These are phyloP conservation scores for Hydrotaea cyrtoneurina DNA, from an alignment of 2,888 invertebrate genomes.

Conservation along the genomic window DNA sequence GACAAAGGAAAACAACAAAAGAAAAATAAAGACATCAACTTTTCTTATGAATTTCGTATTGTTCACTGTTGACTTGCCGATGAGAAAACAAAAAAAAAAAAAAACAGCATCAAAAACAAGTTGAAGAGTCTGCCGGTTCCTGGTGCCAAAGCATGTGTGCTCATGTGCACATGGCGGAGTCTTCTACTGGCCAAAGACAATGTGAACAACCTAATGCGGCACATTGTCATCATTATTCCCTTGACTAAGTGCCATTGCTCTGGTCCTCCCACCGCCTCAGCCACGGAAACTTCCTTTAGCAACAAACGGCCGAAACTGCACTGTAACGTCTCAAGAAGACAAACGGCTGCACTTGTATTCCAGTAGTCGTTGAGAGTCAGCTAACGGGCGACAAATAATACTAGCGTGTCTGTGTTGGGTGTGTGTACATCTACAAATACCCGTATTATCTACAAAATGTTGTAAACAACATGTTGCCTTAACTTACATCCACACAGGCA, in stretches of 20 bases:
- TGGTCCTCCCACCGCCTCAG: not conserved
- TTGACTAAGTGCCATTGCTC: not conserved
- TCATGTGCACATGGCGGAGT: not conserved
- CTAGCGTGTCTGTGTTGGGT: not conserved
- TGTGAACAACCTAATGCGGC: slow-evolving; percentile 40
- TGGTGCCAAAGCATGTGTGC: not conserved
- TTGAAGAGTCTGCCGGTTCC: slow-evolving; percentile 6
- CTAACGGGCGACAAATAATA: not conserved
- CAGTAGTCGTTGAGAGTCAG: not conserved
- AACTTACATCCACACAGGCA: slow-evolving; percentile 31
- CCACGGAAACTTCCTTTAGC: not conserved
- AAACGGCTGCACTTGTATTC: not conserved
- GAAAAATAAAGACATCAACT: slow-evolving; percentile 37
- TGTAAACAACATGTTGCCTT: slow-evolving; percentile 62
- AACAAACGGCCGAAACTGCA: not conserved
- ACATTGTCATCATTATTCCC: slow-evolving; percentile 13
- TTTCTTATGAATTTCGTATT: slow-evolving; percentile 40
- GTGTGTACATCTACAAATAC: slow-evolving; percentile 1
- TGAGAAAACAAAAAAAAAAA: not conserved
- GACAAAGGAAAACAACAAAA: not conserved
- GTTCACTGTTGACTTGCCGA: not conserved
- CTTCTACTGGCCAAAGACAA: not conserved
- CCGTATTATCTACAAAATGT: slow-evolving; percentile 43
- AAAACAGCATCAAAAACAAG: not conserved
- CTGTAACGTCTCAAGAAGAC: not conserved